phyloP scores from a whole-genome alignment of 1,140 invertebrate species.

The Microplitis demolitor region DNA sequence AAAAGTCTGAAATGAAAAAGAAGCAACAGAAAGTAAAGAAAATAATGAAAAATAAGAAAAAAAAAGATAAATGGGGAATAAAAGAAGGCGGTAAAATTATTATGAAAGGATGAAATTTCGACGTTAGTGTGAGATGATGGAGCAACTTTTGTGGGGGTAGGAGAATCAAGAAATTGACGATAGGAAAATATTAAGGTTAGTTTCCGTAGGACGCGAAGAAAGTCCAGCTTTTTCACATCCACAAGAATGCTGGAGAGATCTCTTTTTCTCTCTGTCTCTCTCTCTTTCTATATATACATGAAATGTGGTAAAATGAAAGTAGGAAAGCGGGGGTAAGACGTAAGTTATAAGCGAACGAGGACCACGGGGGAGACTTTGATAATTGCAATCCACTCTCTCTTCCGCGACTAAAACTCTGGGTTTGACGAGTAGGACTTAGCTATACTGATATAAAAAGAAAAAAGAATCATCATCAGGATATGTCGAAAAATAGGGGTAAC shows the following conservation, averaged over 20 bases:
- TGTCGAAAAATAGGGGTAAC: background rate
- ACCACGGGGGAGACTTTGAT: conserved; percentile 40
- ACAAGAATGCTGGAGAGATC: background rate
- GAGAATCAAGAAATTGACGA: conserved; percentile 12
- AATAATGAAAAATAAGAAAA: background rate
- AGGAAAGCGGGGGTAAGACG: conserved; percentile 1
- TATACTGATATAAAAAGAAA: background rate
- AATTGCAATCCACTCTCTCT: conserved; percentile 49
- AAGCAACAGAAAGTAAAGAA: background rate
- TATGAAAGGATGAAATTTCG: conserved; percentile 50
- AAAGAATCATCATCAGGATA: background rate
- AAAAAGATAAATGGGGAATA: background rate
- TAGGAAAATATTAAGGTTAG: conserved; percentile 3
- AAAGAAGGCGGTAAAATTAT: conserved; percentile 43
- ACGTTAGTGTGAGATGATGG: conserved; percentile 36
- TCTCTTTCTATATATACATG: too few relatives aligned
- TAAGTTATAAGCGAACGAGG: conserved; percentile 8
- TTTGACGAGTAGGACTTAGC: conserved; percentile 33
- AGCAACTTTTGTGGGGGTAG: conserved; percentile 14
- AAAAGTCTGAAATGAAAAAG: background rate
- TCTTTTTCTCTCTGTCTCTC: too few relatives aligned
- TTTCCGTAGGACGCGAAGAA: conserved; percentile 9
- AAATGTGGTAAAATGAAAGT: conserved; percentile 10
- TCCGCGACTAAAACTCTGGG: conserved; percentile 19
- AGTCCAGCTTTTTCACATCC: conserved; percentile 4